Evolutionary conservation across 2,888 invertebrate genomes (phyloP), one percentile per base, ranked within the genome.

Genomic region (Melolontha melolontha): DNA sequence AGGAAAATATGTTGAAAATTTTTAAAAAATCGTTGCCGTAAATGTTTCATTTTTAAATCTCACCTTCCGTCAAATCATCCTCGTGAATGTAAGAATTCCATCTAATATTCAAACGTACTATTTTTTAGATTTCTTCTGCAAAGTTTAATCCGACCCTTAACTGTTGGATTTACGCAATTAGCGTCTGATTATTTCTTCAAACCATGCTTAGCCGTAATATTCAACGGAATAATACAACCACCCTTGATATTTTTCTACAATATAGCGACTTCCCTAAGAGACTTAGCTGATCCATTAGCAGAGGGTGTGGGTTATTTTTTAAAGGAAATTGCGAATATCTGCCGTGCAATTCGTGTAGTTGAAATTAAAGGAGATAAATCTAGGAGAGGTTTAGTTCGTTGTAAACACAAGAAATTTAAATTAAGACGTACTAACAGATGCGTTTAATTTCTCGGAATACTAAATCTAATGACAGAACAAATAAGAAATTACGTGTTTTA

Each of bases 171-270:
- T 16, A 76, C 90, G 0, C 90, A 90, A 77, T 79, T 90, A 74
- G 78, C 85, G 5, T 88, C 91, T 0, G 92, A 93, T 83, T 89
- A 90, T 75, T 86, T 88, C 75, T 80, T 89, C 69, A 91, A 90
- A 80, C 92, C 92, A 8, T 79, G 88, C 54, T 77, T 91, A 66
- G 87, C 89, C 5, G 87, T 89, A 44, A 63, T 87, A 27, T 90
- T 89, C 76, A 90, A 90, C 82, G 90, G 89, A 2, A 75, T 89
- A 50, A 79, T 91, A 71, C 92, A 91, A 77, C 92, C 93, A 12
- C 81, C 87, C 40, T 80, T 92, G 72, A 91, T 91, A 76, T 86
- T 90, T 74, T 73, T 87, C 8, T 89, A 87, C 73, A 90, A 90
- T 77, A 81, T 88, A 40, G 83, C 86, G 22, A 87, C 88, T 1